Conservation (phyloP, 2,797 vertebrate genomes). For the Rallus crepitans region DNA sequence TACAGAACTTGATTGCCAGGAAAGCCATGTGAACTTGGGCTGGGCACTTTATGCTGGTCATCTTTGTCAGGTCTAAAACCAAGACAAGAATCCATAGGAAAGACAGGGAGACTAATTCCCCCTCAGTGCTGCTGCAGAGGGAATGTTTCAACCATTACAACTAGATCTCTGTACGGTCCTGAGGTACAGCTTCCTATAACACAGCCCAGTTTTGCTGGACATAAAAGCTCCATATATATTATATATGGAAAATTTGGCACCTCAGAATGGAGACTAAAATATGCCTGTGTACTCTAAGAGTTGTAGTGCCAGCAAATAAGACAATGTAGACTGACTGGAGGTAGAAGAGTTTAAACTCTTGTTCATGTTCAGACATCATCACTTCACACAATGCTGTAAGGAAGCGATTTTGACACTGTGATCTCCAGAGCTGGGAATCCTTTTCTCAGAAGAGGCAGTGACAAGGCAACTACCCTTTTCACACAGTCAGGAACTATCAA, state of each 20-base stretch:
- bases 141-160: neutral
- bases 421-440: neutral
- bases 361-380: neutral
- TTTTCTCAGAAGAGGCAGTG: neutral
- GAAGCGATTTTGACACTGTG: neutral
- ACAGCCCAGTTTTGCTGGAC: neutral
- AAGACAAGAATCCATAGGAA: neutral
- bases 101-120: neutral
- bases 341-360: neutral
- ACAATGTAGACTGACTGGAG: neutral
- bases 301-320: neutral
- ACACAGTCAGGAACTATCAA: neutral
- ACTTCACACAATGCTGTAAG: neutral
- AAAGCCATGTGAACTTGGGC: rapidly evolving
- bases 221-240: neutral
- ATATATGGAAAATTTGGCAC: rapidly evolving
- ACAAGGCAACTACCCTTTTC: neutral
- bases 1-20: neutral
- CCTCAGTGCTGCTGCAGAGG: neutral
- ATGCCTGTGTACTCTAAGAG: neutral
- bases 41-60: neutral
- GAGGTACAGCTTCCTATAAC: neutral
- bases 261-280: neutral
- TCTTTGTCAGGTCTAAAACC: neutral
- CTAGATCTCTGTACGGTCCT: neutral